phyloP scores from a whole-genome alignment of 2,888 invertebrate species.

The Enoplolaimus lenunculus region DNA sequence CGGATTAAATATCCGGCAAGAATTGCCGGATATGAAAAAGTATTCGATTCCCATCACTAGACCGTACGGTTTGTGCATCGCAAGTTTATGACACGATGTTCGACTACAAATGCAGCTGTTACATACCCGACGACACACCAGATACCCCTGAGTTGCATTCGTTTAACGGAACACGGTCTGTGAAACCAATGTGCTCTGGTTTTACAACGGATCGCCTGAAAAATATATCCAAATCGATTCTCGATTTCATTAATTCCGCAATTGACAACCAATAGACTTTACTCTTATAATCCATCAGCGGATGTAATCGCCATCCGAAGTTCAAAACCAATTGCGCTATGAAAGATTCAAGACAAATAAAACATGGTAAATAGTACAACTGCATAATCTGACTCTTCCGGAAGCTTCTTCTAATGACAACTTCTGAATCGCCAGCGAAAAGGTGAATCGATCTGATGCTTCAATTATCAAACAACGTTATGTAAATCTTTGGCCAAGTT shows the following conservation, averaged over 20 bases:
- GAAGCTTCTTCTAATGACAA: not conserved
- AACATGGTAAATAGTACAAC: not conserved
- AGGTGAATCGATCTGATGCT: no score
- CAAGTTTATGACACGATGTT: not conserved
- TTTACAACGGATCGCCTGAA: no score
- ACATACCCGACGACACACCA: not conserved
- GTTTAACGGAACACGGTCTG: not conserved
- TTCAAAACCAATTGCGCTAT: not conserved
- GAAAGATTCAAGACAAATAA: no score
- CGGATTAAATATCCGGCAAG: no score
- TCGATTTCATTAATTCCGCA: not conserved
- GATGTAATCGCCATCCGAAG: not conserved
- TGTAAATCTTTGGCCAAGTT: not conserved
- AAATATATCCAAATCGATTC: no score
- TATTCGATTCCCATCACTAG: no score
- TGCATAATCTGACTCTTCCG: not conserved
- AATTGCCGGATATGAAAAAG: no score
- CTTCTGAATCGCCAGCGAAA: no score
- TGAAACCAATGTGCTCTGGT: no score
- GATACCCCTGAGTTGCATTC: not conserved
- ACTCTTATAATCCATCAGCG: no score
- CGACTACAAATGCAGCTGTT: not conserved
- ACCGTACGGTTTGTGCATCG: not conserved
- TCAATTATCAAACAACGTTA: not conserved
- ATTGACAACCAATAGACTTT: not conserved